These are phyloP conservation scores for Metalampra italica DNA, from an alignment of 2,888 invertebrate species.

Conservation along the genomic window DNA sequence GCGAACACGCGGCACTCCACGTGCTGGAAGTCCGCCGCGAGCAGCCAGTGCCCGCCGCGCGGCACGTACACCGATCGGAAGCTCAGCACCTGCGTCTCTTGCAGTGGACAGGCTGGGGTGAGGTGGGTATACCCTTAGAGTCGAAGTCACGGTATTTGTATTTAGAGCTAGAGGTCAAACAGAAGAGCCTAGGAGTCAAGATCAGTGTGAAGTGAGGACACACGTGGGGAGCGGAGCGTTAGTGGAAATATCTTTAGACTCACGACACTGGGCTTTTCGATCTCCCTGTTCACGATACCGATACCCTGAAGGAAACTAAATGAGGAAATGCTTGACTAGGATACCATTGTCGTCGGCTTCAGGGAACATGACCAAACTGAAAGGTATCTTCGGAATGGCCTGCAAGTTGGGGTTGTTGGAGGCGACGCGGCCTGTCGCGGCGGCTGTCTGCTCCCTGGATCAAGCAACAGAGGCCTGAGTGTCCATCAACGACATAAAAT, in stretches of 20 bases:
- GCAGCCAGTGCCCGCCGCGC: constrained; percentile 36
- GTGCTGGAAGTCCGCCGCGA: constrained; percentile 72
- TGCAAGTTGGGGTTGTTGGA: constrained; percentile 70
- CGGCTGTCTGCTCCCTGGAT: constrained; percentile 63
- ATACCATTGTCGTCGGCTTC: constrained; percentile 16
- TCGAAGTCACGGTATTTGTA: too few relatives aligned
- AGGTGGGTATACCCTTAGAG: too few relatives aligned
- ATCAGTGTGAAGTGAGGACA: too few relatives aligned
- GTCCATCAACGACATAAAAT: too few relatives aligned
- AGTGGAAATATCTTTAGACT: too few relatives aligned
- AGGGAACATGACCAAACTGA: constrained; percentile 40
- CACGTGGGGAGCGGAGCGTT: too few relatives aligned
- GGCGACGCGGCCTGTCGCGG: constrained; percentile 70
- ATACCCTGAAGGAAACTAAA: too few relatives aligned
- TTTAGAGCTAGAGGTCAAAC: too few relatives aligned
- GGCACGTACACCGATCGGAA: constrained; percentile 57
- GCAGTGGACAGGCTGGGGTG: background rate
- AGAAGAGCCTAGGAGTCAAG: too few relatives aligned
- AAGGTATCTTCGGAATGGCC: constrained; percentile 65
- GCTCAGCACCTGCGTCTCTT: constrained; percentile 17
- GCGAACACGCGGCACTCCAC: constrained; percentile 74
- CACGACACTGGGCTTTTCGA: too few relatives aligned
- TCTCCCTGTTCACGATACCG: too few relatives aligned
- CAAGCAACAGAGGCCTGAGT: constrained; percentile 1
- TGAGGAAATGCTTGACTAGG: too few relatives aligned